Conservation (phyloP, 2,113 vertebrate species). For the Baryphthengus martii region DNA sequence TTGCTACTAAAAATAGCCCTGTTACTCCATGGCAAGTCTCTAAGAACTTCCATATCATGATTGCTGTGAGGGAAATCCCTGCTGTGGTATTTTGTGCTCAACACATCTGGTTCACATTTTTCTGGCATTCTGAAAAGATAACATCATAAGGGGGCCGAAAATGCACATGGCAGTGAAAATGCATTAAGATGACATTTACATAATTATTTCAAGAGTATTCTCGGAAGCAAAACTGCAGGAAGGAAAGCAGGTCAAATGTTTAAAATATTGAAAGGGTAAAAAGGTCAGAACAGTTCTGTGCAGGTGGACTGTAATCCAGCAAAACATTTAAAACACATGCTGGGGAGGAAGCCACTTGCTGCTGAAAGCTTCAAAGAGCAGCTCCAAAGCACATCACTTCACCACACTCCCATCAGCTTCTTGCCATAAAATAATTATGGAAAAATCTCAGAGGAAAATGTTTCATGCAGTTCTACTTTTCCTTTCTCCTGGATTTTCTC, state of each 20-base stretch:
- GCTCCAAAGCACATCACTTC: neutral
- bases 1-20: neutral
- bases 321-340: conserved; percentile 58
- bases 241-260: conserved; percentile 55
- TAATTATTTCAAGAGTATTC: conserved; percentile 60
- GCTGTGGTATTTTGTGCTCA: conserved; percentile 4
- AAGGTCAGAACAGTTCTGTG: conserved; percentile 39
- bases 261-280: conserved; percentile 47
- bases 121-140: conserved; percentile 44
- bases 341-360: conserved; percentile 25
- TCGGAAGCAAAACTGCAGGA: conserved; percentile 43
- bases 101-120: conserved; percentile 45
- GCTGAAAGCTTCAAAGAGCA: conserved; percentile 37
- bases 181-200: conserved; percentile 49
- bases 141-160: conserved; percentile 30
- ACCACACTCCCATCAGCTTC: neutral
- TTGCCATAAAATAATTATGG: conserved; percentile 37
- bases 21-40: neutral
- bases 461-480: neutral
- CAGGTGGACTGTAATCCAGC: conserved; percentile 48
- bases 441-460: conserved; percentile 19
- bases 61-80: conserved; percentile 35
- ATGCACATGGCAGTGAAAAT: conserved; percentile 15
- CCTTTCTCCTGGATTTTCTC: neutral
- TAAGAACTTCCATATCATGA: neutral